Conservation (phyloP, 2,888 invertebrate species). For the Criorhina ranunculi region DNA sequence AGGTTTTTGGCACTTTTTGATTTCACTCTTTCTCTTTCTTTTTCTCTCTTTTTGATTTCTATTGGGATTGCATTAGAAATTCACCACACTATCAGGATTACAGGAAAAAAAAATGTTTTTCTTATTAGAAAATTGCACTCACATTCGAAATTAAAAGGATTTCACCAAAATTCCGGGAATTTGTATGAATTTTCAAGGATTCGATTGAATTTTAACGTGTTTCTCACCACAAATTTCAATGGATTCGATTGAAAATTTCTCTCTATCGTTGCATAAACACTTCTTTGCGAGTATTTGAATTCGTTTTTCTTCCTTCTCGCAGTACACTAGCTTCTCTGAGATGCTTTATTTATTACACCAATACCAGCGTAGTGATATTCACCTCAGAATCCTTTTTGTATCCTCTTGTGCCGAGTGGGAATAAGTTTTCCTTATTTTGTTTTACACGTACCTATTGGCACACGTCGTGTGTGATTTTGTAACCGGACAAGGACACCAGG, state of each 20-base stretch:
- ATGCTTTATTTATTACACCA: conserved; percentile 47
- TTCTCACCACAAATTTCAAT: conserved; percentile 9
- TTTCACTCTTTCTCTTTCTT: conserved; percentile 13
- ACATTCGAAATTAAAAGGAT: not conserved
- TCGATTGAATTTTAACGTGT: not conserved
- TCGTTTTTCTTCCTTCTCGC: conserved; percentile 18
- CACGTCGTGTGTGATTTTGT: not conserved
- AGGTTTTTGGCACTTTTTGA: conserved; percentile 17
- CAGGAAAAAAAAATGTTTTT: conserved; percentile 5
- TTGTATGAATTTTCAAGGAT: not conserved
- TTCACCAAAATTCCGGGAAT: not conserved
- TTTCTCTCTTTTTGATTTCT: conserved; percentile 4
- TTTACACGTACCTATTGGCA: not conserved
- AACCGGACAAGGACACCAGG: conserved; percentile 10
- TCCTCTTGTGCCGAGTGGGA: not conserved
- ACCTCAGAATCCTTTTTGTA: conserved; percentile 27
- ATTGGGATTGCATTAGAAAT: conserved; percentile 40
- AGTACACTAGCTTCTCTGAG: conserved; percentile 6
- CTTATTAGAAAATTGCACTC: not conserved
- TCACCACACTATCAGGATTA: conserved; percentile 51
- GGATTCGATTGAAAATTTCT: not conserved
- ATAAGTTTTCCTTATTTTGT: not conserved
- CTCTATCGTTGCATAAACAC: conserved; percentile 68
- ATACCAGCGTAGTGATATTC: conserved; percentile 27
- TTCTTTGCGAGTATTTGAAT: conserved; percentile 16